phyloP scores from a whole-genome alignment of 2,797 vertebrate genomes.

The Varecia variegata region DNA sequence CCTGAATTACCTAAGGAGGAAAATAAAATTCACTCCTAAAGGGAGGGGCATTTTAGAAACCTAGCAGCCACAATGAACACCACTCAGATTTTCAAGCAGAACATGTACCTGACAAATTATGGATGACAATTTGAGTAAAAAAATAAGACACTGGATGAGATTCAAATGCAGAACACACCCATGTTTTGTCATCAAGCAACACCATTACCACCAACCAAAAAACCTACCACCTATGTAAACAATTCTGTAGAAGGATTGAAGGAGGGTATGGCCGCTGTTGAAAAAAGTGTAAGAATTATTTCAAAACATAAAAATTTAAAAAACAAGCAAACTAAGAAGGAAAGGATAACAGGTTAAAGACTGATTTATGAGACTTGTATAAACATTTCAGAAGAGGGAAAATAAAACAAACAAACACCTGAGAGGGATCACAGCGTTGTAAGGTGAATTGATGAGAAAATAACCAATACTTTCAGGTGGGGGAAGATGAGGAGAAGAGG shows the following conservation, averaged over 20 bases:
- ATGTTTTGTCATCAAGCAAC: not conserved
- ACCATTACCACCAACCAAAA: not conserved
- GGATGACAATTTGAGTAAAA: not conserved
- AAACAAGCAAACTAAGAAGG: not conserved
- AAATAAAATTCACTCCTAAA: not conserved
- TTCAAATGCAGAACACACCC: not conserved
- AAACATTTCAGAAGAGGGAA: not conserved
- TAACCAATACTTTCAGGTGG: not conserved
- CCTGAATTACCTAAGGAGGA: not conserved
- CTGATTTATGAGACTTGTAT: not conserved
- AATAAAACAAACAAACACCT: not conserved
- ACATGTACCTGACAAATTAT: not conserved
- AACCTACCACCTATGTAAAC: not conserved
- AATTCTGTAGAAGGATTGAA: not conserved
- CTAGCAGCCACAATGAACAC: not conserved
- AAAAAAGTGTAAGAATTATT: not conserved
- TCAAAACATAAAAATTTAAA: not conserved
- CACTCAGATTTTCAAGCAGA: not conserved
- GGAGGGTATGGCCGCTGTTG: not conserved
- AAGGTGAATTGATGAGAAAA: not conserved
- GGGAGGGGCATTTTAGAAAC: not conserved
- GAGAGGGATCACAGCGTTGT: not conserved
- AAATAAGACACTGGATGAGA: not conserved
- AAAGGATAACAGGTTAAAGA: not conserved
- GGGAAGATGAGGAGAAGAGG: not conserved